phyloP scores from a whole-genome alignment of 2,888 invertebrate genomes.

The Acanthococcus lagerstroemiae region DNA sequence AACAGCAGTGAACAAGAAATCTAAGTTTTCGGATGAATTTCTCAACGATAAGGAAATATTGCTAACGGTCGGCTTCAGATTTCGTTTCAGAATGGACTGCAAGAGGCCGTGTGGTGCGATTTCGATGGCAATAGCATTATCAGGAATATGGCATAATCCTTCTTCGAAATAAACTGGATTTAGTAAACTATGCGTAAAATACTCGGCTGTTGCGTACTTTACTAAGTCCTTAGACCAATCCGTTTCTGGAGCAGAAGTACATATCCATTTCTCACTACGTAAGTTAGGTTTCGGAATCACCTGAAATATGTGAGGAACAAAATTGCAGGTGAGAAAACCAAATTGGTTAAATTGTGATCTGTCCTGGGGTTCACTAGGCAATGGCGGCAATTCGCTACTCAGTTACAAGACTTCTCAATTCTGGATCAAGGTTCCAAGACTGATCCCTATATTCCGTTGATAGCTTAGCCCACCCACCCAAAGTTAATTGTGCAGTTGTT shows the following conservation, averaged over 20 bases:
- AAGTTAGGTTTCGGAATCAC: constrained; percentile 68
- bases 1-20: constrained; percentile 43
- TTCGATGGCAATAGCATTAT: constrained; percentile 80
- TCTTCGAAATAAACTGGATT: constrained; percentile 64
- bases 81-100: constrained; percentile 55
- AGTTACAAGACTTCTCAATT: too few relatives aligned
- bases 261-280: constrained; percentile 76
- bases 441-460: too few relatives aligned
- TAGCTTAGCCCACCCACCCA: too few relatives aligned
- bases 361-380: too few relatives aligned
- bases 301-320: constrained; percentile 37
- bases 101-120: constrained; percentile 62
- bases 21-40: constrained; percentile 45
- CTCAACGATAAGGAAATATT: constrained; percentile 53
- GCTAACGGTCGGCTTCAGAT: constrained; percentile 47
- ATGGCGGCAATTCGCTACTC: too few relatives aligned
- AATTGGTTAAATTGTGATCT: too few relatives aligned
- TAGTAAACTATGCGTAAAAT: constrained; percentile 90
- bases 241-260: constrained; percentile 78
- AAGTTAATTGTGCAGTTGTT: too few relatives aligned
- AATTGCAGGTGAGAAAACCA: too few relatives aligned
- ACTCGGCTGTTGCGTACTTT: constrained; percentile 73
- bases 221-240: constrained; percentile 71
- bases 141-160: constrained; percentile 62
- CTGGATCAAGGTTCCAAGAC: too few relatives aligned